Evolutionary conservation across 2,888 invertebrate genomes (phyloP), one percentile per base, ranked within the genome.

Genomic region (Drosophila buzzatii): DNA sequence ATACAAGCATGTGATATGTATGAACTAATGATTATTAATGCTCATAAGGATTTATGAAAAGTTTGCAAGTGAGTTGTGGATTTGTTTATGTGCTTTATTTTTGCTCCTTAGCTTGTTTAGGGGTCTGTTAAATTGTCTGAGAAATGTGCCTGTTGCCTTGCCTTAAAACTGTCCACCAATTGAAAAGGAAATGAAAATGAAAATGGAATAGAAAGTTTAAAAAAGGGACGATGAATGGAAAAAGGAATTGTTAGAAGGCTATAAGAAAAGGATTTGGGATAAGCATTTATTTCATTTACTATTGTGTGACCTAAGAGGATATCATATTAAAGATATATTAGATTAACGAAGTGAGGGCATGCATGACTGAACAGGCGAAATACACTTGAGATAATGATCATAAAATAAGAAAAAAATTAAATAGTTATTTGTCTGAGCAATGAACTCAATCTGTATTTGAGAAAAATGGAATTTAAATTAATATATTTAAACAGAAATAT

Each of bases 11-110:
- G n/a, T 59, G 64, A 73, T 70, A 65, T 78, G 64, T 70, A 63
- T 69, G 57, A 70, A 67, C 72, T 89, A 85, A 89, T 85, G 90
- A 87, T 85, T 85, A 85, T 85, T 85, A 89, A 85, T 89, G 89
- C 60, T 74, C 59, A 59, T 79, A 73, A 67, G 85, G 79, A 89
- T 84, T 85, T 87, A 73, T 75, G 70, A 74, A 77, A 69, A 82
- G 68, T 70, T 70, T 61, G 18, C 59, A 27, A 57, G 44, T 51
- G 61, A 52, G 51, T 49, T 52, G 55, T 49, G 8, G 23, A 39
- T 53, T 52, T 52, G 44, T 20, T 53, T 58, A 7, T n/a, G 9
- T 9, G 9, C 16, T 57, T 44, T 37, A 18, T 39, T 31, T 39
- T 41, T 47, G 42, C 44, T 31, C n/a, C 3, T 41, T 12, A 31